Evolutionary conservation across 2,113 vertebrate genomes (phyloP), one percentile per base, ranked within the genome.

Genomic region (Orycteropus afer): DNA sequence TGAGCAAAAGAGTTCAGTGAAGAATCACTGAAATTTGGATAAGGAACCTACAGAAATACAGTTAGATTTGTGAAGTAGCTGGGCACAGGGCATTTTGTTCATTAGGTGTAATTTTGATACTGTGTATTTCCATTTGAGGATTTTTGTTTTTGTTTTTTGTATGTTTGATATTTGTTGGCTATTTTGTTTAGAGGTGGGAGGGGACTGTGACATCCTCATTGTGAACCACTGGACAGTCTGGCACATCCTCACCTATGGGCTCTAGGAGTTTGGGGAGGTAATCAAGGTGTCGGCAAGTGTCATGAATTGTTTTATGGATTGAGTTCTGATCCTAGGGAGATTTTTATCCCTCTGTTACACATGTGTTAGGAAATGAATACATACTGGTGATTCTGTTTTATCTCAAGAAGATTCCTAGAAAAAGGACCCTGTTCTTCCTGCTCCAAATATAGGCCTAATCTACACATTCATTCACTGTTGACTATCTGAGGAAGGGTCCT

Each of bases 221-320:
- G 13, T 1, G 1, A 20, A 18, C 81, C 74, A 3, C 25, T 0
- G 5, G 1, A 29, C 74, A 51, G 25, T 1, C 1, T 0, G 10
- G 57, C 49, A 3, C 0, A 7, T 29, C 23, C 49, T 0, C 0
- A 0, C 18, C 1, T n/a, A 34, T 32, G 65, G 2, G 25, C n/a
- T 63, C 67, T 11, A 42, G 15, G 29, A 2, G 5, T 5, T 5
- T 12, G 5, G 51, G n/a, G 51, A 42, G 22, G 0, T 42, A 5
- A 15, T 25, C 37, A 32, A 2, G 29, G 5, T 1, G 4, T 69
- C 32, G 11, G 32, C 9, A 7, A 0, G 42, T 0, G 0, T 10
- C 13, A 5, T 4, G 14, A 12, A n/a, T 1, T 4, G 6, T 13
- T 37, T 32, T n/a, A 22, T 3, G 37, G 34, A 5, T 6, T 29